Evolutionary conservation across 2,113 vertebrate species (phyloP).

Genomic region (Epinephelus lanceolatus): DNA sequence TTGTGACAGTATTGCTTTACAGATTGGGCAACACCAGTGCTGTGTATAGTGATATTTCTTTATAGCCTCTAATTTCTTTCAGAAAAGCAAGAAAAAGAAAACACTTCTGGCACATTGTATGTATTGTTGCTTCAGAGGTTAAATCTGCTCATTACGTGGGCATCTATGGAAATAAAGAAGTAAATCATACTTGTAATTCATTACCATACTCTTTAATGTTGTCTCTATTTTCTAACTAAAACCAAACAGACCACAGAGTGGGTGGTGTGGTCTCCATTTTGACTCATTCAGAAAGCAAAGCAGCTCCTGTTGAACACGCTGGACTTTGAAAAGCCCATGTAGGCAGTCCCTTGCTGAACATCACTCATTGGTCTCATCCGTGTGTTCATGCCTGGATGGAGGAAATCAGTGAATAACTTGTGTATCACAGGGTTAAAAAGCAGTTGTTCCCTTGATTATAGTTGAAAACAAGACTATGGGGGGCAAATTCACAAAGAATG

Average conservation of each 20-base stretch:
- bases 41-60: neutral
- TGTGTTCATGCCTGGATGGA: neutral
- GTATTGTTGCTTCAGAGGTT: neutral
- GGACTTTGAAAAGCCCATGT: slow-evolving; percentile 27
- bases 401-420: neutral
- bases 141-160: neutral
- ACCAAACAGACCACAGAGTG: slow-evolving; percentile 29
- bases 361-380: neutral
- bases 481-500: no score
- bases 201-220: neutral
- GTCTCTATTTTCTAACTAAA: slow-evolving; percentile 4
- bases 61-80: neutral
- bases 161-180: neutral
- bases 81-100: neutral
- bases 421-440: neutral
- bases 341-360: slow-evolving; percentile 36
- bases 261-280: slow-evolving; percentile 48
- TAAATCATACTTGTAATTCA: neutral
- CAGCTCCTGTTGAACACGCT: slow-evolving; percentile 17
- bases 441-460: neutral
- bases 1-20: neutral
- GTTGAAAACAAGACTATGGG: neutral
- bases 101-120: neutral
- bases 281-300: slow-evolving; percentile 30
- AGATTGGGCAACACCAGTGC: neutral